Evolutionary conservation across 2,888 invertebrate genomes (phyloP).

Genomic region (Brenthis daphne): DNA sequence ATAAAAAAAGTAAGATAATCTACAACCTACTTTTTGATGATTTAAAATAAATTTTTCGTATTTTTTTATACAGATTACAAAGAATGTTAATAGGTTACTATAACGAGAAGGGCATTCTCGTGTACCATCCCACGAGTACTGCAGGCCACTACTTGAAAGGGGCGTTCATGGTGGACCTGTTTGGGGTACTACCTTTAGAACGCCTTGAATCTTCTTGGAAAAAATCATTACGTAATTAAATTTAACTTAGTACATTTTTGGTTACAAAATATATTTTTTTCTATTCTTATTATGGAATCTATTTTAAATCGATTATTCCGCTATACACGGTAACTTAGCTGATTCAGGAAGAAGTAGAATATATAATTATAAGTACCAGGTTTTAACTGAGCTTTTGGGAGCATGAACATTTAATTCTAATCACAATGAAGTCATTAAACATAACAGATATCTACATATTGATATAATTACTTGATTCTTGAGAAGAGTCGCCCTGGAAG

Average conservation of each 20-base stretch:
- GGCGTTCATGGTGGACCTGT: conserved; percentile 58
- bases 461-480: no score
- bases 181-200: conserved; percentile 60
- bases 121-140: conserved; percentile 68
- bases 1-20: neutral
- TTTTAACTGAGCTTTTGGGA: no score
- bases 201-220: conserved; percentile 51
- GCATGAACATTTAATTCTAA: no score
- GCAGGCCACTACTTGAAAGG: conserved; percentile 64
- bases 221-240: conserved; percentile 46
- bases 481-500: no score
- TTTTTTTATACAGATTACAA: conserved; percentile 52
- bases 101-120: conserved; percentile 58
- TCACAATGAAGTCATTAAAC: no score
- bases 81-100: conserved; percentile 68
- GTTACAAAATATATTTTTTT: neutral
- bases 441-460: no score
- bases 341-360: no score
- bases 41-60: neutral
- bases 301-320: no score
- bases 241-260: neutral
- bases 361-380: no score
- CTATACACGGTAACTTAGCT: no score
- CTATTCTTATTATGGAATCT: neutral
- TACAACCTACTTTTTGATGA: neutral